Percentiles rank a stretch among this genome's conserved stretches.
phyloP scores from a whole-genome alignment of 1,140 invertebrate genomes.

The Drosophila punjabiensis region DNA sequence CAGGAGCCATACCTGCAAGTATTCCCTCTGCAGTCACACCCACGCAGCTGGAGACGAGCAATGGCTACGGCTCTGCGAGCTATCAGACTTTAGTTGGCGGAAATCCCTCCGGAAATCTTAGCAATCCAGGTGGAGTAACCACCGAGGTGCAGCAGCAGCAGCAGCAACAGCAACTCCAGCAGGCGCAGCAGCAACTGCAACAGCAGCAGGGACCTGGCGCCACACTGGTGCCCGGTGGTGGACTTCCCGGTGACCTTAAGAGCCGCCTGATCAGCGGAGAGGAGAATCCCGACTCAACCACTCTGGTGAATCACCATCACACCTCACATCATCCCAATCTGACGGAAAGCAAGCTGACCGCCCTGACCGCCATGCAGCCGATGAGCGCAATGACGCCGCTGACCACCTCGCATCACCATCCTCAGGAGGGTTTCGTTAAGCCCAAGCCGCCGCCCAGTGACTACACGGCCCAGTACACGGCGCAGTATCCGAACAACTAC shows the following conservation, averaged over 20 bases:
- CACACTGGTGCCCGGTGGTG: conserved; percentile 24
- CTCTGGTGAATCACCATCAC: conserved; percentile 78
- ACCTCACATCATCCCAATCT: conserved; percentile 62
- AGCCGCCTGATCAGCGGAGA: conserved; percentile 74
- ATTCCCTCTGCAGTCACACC: conserved; percentile 36
- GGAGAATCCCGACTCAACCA: conserved; percentile 84
- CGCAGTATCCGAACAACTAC: conserved; percentile 84
- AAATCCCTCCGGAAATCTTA: conserved; percentile 42
- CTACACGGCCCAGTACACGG: conserved; percentile 73
- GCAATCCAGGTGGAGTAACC: conserved; percentile 30
- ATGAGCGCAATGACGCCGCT: conserved; percentile 77
- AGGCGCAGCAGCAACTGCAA: conserved; percentile 49
- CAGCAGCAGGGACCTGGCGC: conserved; percentile 21
- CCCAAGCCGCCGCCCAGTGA: conserved; percentile 84
- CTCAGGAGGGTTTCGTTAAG: conserved; percentile 84
- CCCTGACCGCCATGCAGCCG: conserved; percentile 80
- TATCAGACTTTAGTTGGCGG: conserved; percentile 66
- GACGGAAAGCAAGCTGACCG: conserved; percentile 79
- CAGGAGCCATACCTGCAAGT: conserved; percentile 34
- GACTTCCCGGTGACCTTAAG: conserved; percentile 69
- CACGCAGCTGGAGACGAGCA: conserved; percentile 63
- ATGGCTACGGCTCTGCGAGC: conserved; percentile 55
- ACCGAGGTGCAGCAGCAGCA: conserved; percentile 56
- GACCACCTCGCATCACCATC: conserved; percentile 55
- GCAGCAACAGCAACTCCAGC: conserved; percentile 37